A percentile compares a stretch with the other conserved stretches of the same genome.
Evolutionary conservation across 2,113 vertebrate species (phyloP).

Genomic region (Hydrochoerus hydrochaeris): DNA sequence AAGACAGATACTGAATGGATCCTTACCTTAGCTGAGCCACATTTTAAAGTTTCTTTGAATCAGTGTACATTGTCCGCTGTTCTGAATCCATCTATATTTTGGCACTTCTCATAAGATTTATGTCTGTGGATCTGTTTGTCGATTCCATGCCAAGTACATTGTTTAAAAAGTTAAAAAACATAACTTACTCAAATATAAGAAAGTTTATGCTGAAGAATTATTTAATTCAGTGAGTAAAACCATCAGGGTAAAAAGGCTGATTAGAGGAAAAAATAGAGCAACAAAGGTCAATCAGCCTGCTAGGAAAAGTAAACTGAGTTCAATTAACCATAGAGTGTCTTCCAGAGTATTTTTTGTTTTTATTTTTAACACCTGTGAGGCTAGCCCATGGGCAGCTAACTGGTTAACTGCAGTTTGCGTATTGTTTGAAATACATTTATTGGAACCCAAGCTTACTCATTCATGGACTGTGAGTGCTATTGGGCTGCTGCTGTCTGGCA

Average conservation of each 20-base stretch:
- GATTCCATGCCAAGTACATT: background rate
- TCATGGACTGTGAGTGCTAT: background rate
- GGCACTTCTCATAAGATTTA: background rate
- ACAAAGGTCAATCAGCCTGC: background rate
- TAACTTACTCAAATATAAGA: background rate
- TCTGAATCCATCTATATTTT: background rate
- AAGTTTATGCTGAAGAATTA: background rate
- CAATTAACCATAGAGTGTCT: background rate
- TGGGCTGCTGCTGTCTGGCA: background rate
- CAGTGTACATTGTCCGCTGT: background rate
- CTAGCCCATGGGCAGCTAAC: background rate
- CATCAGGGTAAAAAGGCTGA: background rate
- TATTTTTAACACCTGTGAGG: background rate
- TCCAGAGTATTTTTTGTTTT: background rate
- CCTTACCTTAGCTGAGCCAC: background rate
- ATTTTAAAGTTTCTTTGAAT: background rate
- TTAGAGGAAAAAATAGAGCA: background rate
- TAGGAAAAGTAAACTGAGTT: background rate
- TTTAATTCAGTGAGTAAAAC: background rate
- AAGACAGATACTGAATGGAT: background rate
- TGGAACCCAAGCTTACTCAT: background rate
- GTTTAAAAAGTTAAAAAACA: background rate
- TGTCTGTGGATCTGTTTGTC: background rate
- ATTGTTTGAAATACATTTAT: conserved; percentile 6
- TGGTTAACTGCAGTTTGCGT: background rate